phyloP scores from a whole-genome alignment of 1,140 invertebrate genomes.

The Samia ricini region DNA sequence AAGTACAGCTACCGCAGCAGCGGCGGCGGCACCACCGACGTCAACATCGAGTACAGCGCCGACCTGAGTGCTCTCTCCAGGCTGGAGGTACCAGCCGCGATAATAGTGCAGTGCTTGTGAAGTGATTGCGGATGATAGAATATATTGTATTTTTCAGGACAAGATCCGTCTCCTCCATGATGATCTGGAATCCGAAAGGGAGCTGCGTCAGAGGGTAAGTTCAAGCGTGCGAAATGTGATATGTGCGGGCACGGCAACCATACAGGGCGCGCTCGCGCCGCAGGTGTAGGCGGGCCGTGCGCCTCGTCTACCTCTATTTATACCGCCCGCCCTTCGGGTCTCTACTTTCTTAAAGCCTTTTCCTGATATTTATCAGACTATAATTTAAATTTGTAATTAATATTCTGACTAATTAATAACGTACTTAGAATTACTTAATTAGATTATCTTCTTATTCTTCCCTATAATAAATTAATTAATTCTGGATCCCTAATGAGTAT shows the following conservation, averaged over 20 bases:
- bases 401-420: too few species aligned
- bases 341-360: slow-evolving; percentile 6
- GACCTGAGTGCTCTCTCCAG: slow-evolving; percentile 94
- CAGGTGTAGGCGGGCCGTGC: slow-evolving; percentile 59
- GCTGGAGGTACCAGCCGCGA: slow-evolving; percentile 88
- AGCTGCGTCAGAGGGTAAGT: slow-evolving; percentile 97
- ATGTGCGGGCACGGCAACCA: slow-evolving; percentile 50
- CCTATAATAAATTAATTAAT: too few species aligned
- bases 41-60: slow-evolving; percentile 95
- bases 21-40: slow-evolving; percentile 89
- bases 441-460: too few species aligned
- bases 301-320: slow-evolving; percentile 62
- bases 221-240: slow-evolving; percentile 67
- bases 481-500: too few species aligned
- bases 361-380: not conserved
- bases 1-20: slow-evolving; percentile 93
- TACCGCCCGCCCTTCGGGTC: slow-evolving; percentile 49
- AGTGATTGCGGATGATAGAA: slow-evolving; percentile 67
- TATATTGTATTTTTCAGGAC: slow-evolving; percentile 87
- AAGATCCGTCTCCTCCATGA: slow-evolving; percentile 98
- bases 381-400: too few species aligned
- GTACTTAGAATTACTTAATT: too few species aligned
- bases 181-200: slow-evolving; percentile 97
- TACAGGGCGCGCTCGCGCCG: slow-evolving; percentile 56
- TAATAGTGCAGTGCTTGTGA: slow-evolving; percentile 71